These are phyloP conservation scores for Sphaerodactylus townsendi DNA, from an alignment of 2,113 vertebrate genomes.

Conservation along the genomic window DNA sequence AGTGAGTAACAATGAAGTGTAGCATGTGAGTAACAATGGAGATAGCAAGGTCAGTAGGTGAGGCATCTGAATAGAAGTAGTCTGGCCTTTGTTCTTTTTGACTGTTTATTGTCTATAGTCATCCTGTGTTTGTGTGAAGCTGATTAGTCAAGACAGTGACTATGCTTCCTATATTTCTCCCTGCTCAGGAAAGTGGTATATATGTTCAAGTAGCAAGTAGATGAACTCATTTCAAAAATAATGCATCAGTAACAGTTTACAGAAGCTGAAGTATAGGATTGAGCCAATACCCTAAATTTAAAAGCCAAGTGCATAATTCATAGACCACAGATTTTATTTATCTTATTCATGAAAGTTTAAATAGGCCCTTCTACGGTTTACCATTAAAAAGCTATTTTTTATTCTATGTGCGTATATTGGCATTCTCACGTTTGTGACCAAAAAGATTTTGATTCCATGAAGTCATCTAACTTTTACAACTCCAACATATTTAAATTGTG, in stretches of 20 bases:
- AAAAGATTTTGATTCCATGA: background rate
- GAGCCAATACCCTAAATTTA: constrained; percentile 12
- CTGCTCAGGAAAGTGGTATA: background rate
- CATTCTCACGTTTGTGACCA: constrained; percentile 15
- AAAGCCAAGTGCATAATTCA: constrained; percentile 58
- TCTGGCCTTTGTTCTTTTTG: too few relatives aligned
- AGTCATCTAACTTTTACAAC: background rate
- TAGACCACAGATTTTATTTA: constrained; percentile 47
- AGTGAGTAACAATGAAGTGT: too few relatives aligned
- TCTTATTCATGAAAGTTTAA: constrained; percentile 60
- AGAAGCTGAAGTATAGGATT: constrained; percentile 7
- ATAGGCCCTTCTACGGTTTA: constrained; percentile 43
- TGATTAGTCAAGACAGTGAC: too few relatives aligned
- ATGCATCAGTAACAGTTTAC: background rate
- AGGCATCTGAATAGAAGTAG: too few relatives aligned
- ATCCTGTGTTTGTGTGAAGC: too few relatives aligned
- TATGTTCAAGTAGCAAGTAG: background rate
- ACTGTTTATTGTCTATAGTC: too few relatives aligned
- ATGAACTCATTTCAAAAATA: background rate
- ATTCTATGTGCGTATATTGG: background rate
- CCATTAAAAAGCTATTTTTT: constrained; percentile 44
- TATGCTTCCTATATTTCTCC: background rate
- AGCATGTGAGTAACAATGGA: too few relatives aligned
- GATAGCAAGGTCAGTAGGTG: too few relatives aligned
- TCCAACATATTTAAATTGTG: background rate